Conservation (phyloP, 2,888 invertebrate genomes). For the Pandemis corylana region DNA sequence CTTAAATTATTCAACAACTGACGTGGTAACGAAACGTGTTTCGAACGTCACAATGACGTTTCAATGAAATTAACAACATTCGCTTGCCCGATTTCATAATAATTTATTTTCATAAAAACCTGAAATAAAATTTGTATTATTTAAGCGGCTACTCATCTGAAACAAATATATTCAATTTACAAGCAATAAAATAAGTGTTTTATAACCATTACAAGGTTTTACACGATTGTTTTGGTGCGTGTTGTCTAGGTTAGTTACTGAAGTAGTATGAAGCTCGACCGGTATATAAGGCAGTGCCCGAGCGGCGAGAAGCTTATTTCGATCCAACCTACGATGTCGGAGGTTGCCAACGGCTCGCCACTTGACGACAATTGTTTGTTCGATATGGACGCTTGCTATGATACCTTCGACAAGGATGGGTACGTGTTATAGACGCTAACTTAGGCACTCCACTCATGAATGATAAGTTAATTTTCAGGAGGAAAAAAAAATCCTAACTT, state of each 20-base stretch:
- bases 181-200: not conserved
- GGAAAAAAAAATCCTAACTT: not conserved
- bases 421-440: conserved; percentile 73
- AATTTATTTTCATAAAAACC: conserved; percentile 43
- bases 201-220: not conserved
- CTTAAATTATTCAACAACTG: no score
- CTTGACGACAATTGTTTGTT: conserved; percentile 83
- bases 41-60: conserved; percentile 22
- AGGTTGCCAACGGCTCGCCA: conserved; percentile 71
- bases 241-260: conserved; percentile 46
- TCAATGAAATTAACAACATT: conserved; percentile 26
- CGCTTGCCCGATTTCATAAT: conserved; percentile 35
- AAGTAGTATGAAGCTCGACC: conserved; percentile 70
- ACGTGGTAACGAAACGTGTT: conserved; percentile 15
- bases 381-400: conserved; percentile 96
- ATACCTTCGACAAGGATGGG: conserved; percentile 96
- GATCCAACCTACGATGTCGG: conserved; percentile 78
- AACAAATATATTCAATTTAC: conserved; percentile 42
- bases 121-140: conserved; percentile 33
- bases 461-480: conserved; percentile 18
- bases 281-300: conserved; percentile 70
- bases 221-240: conserved; percentile 24
- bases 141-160: not conserved
- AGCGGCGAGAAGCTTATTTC: conserved; percentile 71
- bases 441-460: conserved; percentile 24